Conservation (phyloP, 2,113 vertebrate species). For the Barnardius zonarius region DNA sequence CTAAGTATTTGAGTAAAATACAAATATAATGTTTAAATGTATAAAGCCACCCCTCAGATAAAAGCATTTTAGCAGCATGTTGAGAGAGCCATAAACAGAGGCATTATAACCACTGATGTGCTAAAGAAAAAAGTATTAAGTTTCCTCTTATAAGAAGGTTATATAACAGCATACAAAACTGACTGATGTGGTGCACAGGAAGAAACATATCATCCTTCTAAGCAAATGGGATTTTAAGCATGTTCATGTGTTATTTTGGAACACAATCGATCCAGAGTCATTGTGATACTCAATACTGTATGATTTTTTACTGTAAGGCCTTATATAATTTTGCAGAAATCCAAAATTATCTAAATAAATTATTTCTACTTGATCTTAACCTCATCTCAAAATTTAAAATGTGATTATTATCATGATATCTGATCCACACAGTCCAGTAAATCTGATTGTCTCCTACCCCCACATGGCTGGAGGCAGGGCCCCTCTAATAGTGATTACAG, state of each 20-base stretch:
- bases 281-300: not conserved
- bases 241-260: not conserved
- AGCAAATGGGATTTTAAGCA: not conserved
- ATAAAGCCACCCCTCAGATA: not conserved
- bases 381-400: not conserved
- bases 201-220: not conserved
- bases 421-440: not conserved
- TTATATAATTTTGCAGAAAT: not conserved
- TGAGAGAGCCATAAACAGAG: not conserved
- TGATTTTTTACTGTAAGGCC: not conserved
- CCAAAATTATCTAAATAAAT: not conserved
- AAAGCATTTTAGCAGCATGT: not conserved
- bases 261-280: fast-evolving
- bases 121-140: not conserved
- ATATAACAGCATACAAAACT: not conserved
- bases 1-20: not conserved
- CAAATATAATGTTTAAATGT: not conserved
- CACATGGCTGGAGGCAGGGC: too few species aligned
- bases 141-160: not conserved
- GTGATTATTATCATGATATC: not conserved
- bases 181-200: not conserved
- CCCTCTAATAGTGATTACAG: too few species aligned
- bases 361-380: not conserved
- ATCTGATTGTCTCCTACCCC: too few species aligned
- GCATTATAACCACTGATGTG: not conserved